Conservation (phyloP, 2,888 invertebrate species). For the Lasioglossum zephyrum region DNA sequence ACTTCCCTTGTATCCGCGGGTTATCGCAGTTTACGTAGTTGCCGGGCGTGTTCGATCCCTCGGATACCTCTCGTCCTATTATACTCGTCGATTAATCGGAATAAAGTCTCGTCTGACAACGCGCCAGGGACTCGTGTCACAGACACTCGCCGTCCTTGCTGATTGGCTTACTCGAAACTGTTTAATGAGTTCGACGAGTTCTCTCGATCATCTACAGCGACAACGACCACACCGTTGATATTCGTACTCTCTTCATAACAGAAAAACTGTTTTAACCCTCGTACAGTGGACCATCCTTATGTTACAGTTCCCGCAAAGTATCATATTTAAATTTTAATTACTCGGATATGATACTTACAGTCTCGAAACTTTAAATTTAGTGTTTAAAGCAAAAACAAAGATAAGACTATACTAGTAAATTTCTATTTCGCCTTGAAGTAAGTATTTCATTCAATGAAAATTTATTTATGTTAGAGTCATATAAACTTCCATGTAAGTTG, state of each 20-base stretch:
- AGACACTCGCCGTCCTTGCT: not conserved
- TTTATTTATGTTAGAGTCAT: too few species aligned
- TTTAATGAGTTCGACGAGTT: not conserved
- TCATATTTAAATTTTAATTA: not conserved
- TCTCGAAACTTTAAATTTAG: too few species aligned
- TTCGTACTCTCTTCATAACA: too few species aligned
- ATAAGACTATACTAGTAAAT: too few species aligned
- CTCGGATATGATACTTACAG: too few species aligned
- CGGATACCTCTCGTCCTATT: not conserved
- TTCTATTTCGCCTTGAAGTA: too few species aligned
- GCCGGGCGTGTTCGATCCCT: slow-evolving; percentile 2
- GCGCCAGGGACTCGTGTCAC: not conserved
- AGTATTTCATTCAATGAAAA: too few species aligned
- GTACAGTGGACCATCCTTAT: too few species aligned
- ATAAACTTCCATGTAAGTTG: too few species aligned
- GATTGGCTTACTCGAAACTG: slow-evolving; percentile 3
- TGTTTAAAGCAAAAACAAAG: too few species aligned
- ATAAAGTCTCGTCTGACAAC: not conserved
- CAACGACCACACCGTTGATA: not conserved
- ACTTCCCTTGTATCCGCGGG: slow-evolving; percentile 8
- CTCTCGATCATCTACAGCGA: not conserved
- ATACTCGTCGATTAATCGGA: not conserved
- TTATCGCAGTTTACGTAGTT: slow-evolving; percentile 2
- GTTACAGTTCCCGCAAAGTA: not conserved
- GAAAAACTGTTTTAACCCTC: too few species aligned